Evolutionary conservation across 2,113 vertebrate species (phyloP).

Genomic region (Coturnix japonica): DNA sequence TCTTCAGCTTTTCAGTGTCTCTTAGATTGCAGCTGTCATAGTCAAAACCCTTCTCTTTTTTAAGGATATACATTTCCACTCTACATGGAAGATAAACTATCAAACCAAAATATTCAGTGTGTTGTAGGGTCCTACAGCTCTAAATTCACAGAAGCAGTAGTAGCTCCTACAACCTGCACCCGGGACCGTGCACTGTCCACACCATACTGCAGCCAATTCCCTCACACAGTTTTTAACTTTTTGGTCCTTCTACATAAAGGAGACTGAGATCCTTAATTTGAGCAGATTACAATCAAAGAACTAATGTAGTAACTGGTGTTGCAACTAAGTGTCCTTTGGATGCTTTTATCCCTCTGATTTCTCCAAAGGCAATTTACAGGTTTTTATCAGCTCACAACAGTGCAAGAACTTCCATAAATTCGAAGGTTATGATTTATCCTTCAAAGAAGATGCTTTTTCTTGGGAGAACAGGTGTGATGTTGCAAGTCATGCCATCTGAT

Average conservation of each 20-base stretch:
- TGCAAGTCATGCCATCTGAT: neutral
- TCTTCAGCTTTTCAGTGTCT: neutral
- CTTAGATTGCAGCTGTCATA: neutral
- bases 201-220: neutral
- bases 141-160: neutral
- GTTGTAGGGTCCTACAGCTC: neutral
- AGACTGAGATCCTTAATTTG: neutral
- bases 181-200: neutral
- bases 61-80: neutral
- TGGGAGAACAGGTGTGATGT: conserved; percentile 38
- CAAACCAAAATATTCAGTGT: neutral
- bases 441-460: conserved; percentile 1
- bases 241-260: neutral
- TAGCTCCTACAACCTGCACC: neutral
- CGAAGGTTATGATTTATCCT: neutral
- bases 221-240: neutral
- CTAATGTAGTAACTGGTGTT: neutral
- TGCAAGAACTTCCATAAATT: neutral
- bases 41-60: neutral
- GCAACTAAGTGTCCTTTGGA: neutral
- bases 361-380: neutral
- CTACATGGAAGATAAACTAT: neutral
- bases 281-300: neutral
- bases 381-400: neutral
- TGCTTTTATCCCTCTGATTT: neutral